Base-by-base conservation (phyloP, 2,888 invertebrate species). In the Willowsia nigromaculata region DNA sequence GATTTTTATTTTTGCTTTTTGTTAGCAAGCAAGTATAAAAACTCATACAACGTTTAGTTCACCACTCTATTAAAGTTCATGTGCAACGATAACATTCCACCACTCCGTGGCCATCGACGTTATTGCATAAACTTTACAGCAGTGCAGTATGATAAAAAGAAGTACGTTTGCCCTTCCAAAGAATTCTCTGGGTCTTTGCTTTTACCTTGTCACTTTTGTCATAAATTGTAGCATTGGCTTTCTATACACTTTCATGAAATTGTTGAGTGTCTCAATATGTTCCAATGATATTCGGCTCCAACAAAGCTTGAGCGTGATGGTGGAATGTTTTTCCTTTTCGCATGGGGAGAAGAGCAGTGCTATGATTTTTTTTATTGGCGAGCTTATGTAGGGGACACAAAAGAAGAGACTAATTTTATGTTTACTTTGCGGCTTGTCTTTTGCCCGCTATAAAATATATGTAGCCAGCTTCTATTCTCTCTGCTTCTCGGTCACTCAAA, bases 181-280 rank as follows among this genome's bases (percentile, higher is more conserved):
- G 15, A 62, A 30, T 30, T 62, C 62, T 62, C 50, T 53, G 50
- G 30, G 15, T 27, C 27, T 27, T 59, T 9, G 27, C 59, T 27
- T 62, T 5, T 30, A 62, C 62, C 62, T 62, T 62, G 62, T 62
- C 62, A 62, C 62, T 11, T 65, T 37, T 33, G 68, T 37, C 68
- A 68, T 40, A 37, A 37, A 40, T 5, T 18, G 18, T 68, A 68
- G 25, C 68, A 68, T 68, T 68, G 68, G 37, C 68, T 37, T 68
- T 68, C 37, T 37, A 37, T 22, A 68, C 37, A 37, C 37, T 68
- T 37, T 18, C 9, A 37, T 37, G 68, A 33, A 33, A 37, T 68
- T 62, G 62, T 27, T 15, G 15, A 53, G 50, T 18, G 18, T 15
- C 50, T 53, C 47, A 47, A n/a, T n/a, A 18, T 53, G 50, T 53